These are phyloP conservation scores for Venusia cambrica DNA, from an alignment of 2,888 invertebrate species.

Conservation along the genomic window DNA sequence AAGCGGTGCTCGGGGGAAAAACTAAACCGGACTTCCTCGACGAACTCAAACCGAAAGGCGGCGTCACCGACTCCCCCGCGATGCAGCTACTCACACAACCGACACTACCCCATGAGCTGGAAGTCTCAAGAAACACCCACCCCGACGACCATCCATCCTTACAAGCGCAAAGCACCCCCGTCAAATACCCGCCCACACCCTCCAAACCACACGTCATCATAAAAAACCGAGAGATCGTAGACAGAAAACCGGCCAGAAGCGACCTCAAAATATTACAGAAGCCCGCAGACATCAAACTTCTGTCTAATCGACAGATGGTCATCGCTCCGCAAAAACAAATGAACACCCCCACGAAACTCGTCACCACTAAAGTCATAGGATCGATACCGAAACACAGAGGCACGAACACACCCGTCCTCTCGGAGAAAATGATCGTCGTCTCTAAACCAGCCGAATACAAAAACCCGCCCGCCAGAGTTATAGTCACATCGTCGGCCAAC, in stretches of 20 bases:
- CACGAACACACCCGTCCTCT: slow-evolving; percentile 40
- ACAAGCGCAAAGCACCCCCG: slow-evolving; percentile 54
- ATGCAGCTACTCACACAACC: slow-evolving; percentile 67
- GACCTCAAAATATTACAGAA: slow-evolving; percentile 71
- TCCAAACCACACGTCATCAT: slow-evolving; percentile 69
- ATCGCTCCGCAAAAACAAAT: slow-evolving; percentile 58
- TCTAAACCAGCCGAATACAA: slow-evolving; percentile 64
- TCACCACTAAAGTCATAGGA: slow-evolving; percentile 69
- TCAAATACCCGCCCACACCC: slow-evolving; percentile 46
- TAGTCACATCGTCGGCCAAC: slow-evolving; percentile 55
- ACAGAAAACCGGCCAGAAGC: slow-evolving; percentile 64
- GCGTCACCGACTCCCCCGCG: slow-evolving; percentile 60
- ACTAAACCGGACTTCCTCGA: slow-evolving; percentile 60
- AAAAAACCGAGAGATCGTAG: slow-evolving; percentile 57
- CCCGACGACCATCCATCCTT: slow-evolving; percentile 54
- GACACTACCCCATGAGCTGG: slow-evolving; percentile 58
- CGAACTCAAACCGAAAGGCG: slow-evolving; percentile 55
- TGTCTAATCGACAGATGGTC: slow-evolving; percentile 66
- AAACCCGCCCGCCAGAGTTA: slow-evolving; percentile 55
- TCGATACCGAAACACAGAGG: slow-evolving; percentile 55
- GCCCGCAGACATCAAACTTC: slow-evolving; percentile 63
- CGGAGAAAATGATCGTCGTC: slow-evolving; percentile 73
- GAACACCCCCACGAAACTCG: slow-evolving; percentile 58
- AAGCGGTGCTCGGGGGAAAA: slow-evolving; percentile 61
- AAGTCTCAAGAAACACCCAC: slow-evolving; percentile 50